Evolutionary conservation across 1,140 invertebrate genomes (phyloP).

Genomic region (Brachionus sp.): DNA sequence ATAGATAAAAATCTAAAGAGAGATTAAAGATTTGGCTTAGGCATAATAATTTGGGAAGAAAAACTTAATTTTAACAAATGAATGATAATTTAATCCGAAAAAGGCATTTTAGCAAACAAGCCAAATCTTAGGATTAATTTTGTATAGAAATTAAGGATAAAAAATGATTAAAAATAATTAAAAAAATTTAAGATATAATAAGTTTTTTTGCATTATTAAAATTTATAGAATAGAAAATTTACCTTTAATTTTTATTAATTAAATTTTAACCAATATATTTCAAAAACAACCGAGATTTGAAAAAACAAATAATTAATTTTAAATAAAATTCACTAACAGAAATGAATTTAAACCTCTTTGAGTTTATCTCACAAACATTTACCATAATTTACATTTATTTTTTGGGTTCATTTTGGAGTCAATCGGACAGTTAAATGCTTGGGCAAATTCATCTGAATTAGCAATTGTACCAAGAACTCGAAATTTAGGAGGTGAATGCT

Average conservation of each 20-base stretch:
- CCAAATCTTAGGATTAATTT: no score
- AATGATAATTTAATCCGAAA: no score
- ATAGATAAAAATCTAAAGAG: no score
- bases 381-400: constrained; percentile 47
- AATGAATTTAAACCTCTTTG: background rate
- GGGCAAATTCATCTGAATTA: constrained; percentile 55
- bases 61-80: no score
- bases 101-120: no score
- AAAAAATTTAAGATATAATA: no score
- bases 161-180: no score
- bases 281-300: background rate
- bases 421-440: constrained; percentile 55
- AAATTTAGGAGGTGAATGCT: constrained; percentile 50
- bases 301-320: background rate
- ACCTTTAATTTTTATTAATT: background rate
- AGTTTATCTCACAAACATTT: background rate
- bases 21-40: no score
- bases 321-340: background rate
- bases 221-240: background rate
- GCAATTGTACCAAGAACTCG: constrained; percentile 54
- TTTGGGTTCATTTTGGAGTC: constrained; percentile 46
- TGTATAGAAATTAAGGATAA: no score
- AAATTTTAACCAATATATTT: background rate
- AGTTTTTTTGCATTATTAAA: no score
- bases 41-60: no score